A percentile compares a stretch with the other conserved stretches of the same genome.
Evolutionary conservation across 64 coral and sea anemone species (phyloP).

Genomic region (Porites australiensis): DNA sequence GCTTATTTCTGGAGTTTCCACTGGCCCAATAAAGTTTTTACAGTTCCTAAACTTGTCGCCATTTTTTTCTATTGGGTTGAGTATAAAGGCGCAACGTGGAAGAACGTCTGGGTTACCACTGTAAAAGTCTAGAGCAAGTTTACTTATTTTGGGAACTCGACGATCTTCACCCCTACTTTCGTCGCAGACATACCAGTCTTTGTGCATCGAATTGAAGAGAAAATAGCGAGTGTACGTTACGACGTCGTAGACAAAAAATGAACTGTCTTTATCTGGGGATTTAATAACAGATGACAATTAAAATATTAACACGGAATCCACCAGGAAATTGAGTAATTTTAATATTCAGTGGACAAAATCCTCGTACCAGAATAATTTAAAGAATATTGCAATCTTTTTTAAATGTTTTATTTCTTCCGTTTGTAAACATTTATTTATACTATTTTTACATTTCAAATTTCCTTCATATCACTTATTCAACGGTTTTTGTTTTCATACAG

Average conservation of each 20-base stretch:
- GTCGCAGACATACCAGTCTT: slow-evolving; percentile 87
- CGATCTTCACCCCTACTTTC: not conserved
- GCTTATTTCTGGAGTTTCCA: not conserved
- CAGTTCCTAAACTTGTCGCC: not conserved
- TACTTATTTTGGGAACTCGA: not conserved
- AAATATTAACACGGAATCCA: not conserved
- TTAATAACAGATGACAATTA: not conserved
- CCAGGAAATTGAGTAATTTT: no score
- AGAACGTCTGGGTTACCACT: slow-evolving; percentile 29
- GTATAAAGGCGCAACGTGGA: slow-evolving; percentile 12
- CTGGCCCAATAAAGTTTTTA: not conserved
- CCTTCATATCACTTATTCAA: no score
- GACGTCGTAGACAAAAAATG: slow-evolving; percentile 20
- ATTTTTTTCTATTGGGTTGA: not conserved
- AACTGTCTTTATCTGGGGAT: slow-evolving; percentile 32
- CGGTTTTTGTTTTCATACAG: no score
- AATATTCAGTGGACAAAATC: no score
- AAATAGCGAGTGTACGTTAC: slow-evolving; percentile 6
- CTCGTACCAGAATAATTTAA: no score
- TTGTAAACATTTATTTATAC: no score
- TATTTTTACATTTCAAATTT: no score
- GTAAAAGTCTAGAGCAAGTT: slow-evolving; percentile 7
- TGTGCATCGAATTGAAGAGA: slow-evolving; percentile 48
- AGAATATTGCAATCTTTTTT: no score
- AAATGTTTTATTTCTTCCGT: no score